phyloP scores from a whole-genome alignment of 1,140 invertebrate genomes.

The Dufourea novaeangliae region DNA sequence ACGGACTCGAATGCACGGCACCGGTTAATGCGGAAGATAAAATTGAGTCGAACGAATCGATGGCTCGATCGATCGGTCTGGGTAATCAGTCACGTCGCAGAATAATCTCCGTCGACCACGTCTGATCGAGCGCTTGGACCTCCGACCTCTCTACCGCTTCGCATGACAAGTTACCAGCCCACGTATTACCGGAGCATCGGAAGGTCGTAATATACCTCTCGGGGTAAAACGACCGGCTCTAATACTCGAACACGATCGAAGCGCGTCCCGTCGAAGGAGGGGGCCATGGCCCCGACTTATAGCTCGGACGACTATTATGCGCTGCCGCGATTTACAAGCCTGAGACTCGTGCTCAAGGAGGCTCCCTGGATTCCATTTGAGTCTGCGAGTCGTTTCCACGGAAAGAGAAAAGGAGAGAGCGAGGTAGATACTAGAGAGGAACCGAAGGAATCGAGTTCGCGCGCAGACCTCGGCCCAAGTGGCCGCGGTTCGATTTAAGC shows the following conservation, averaged over 20 bases:
- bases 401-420: background rate
- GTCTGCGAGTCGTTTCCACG: conserved; percentile 34
- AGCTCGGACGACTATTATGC: conserved; percentile 25
- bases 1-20: background rate
- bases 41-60: conserved; percentile 11
- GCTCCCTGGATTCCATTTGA: background rate
- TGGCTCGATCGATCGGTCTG: background rate
- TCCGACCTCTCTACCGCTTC: conserved; percentile 21
- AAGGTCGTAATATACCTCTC: conserved; percentile 12
- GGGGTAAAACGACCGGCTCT: conserved; percentile 24
- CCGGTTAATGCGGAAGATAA: background rate
- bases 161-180: conserved; percentile 28
- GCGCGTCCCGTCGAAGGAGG: background rate
- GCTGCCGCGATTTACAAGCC: conserved; percentile 34
- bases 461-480: conserved; percentile 13
- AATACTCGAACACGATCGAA: conserved; percentile 34
- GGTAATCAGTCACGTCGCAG: conserved; percentile 27
- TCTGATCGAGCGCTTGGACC: background rate
- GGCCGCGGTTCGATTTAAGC: conserved; percentile 46
- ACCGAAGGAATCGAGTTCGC: conserved; percentile 7
- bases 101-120: conserved; percentile 9
- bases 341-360: conserved; percentile 12
- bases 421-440: background rate
- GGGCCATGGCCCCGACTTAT: conserved; percentile 4
- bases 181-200: conserved; percentile 12